Percentiles rank a stretch among this genome's conserved stretches.
phyloP scores from a whole-genome alignment of 2,888 invertebrate species.

The Cordylochernes scorpioides region DNA sequence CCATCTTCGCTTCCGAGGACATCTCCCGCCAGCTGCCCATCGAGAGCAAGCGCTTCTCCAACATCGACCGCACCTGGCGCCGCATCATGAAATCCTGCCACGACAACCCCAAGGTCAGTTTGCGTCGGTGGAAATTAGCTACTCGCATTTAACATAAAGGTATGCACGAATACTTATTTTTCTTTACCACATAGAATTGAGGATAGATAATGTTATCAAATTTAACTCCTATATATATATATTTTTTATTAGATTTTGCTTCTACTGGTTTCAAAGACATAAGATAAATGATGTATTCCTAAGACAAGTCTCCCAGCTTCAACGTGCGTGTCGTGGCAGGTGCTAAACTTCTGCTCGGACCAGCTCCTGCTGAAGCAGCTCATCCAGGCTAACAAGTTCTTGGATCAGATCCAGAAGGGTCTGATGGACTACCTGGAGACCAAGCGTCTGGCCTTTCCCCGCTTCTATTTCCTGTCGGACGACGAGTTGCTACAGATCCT shows the following conservation, averaged over 20 bases:
- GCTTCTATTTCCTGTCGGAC: slow-evolving; percentile 55
- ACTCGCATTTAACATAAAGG: too few species aligned
- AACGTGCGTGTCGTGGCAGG: too few species aligned
- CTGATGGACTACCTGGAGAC: slow-evolving; percentile 48
- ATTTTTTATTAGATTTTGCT: too few species aligned
- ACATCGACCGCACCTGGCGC: slow-evolving; percentile 51
- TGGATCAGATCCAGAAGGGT: slow-evolving; percentile 45
- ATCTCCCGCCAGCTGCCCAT: slow-evolving; percentile 46
- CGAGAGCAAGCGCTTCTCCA: slow-evolving; percentile 47
- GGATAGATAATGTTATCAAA: too few species aligned
- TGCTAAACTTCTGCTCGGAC: slow-evolving; percentile 23
- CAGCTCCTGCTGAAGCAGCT: slow-evolving; percentile 35
- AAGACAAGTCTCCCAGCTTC: too few species aligned
- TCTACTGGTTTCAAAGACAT: too few species aligned
- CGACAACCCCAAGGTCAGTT: slow-evolving; percentile 36
- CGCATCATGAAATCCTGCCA: slow-evolving; percentile 41
- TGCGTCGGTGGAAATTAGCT: too few species aligned
- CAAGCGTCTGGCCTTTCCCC: slow-evolving; percentile 42
- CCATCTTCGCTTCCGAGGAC: slow-evolving; percentile 53
- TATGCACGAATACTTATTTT: too few species aligned
- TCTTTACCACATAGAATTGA: too few species aligned
- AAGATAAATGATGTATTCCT: too few species aligned
- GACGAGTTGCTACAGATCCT: slow-evolving; percentile 53
- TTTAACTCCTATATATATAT: too few species aligned
- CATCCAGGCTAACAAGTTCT: slow-evolving; percentile 36